Conservation (phyloP, 2,113 vertebrate genomes). For the Setophaga petechia region DNA sequence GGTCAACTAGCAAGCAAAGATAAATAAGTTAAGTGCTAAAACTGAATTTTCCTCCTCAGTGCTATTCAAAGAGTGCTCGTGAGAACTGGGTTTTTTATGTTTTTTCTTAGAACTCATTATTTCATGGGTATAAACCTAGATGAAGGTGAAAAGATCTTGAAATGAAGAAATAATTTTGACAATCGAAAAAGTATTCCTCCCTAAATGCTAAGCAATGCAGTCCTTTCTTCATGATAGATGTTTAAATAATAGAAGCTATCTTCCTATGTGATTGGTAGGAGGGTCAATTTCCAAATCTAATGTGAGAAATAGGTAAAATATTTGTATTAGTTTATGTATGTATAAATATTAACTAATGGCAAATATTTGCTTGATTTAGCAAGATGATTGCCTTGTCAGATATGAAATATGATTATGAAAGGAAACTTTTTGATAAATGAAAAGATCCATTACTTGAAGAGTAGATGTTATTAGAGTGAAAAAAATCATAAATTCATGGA, state of each 20-base stretch:
- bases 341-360: not conserved
- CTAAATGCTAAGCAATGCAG: not conserved
- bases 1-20: not conserved
- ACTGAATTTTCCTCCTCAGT: not conserved
- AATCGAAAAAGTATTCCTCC: not conserved
- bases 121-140: not conserved
- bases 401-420: slow-evolving; percentile 41
- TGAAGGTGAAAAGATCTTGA: not conserved
- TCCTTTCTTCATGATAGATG: not conserved
- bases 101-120: not conserved
- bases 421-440: slow-evolving; percentile 25
- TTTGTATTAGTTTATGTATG: not conserved
- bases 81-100: not conserved
- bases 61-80: not conserved
- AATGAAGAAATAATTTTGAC: not conserved
- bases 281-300: not conserved
- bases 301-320: not conserved
- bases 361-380: slow-evolving; percentile 18
- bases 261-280: not conserved
- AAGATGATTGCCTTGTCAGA: slow-evolving; percentile 19
- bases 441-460: slow-evolving; percentile 22
- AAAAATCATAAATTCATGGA: slow-evolving; percentile 49
- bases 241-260: not conserved
- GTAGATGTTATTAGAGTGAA: not conserved
- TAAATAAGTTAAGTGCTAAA: not conserved